These are phyloP conservation scores for Megaceryle torquata DNA, from an alignment of 2,113 vertebrate species.

Conservation along the genomic window DNA sequence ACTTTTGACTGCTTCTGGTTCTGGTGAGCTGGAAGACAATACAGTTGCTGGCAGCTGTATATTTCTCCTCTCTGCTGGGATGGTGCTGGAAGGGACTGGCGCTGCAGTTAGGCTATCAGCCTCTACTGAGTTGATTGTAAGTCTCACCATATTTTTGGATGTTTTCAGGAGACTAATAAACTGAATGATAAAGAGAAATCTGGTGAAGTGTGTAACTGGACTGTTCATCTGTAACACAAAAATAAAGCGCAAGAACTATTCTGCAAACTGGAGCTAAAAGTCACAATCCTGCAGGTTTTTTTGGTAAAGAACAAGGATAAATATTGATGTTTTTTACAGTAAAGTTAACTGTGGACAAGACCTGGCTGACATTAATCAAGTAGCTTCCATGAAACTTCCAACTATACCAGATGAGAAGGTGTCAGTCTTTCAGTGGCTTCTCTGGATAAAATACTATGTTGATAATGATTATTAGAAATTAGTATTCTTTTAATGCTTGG, in stretches of 20 bases:
- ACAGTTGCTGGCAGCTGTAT: constrained; percentile 18
- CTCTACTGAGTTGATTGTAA: constrained; percentile 77
- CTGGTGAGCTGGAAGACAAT: constrained; percentile 54
- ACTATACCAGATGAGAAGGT: not conserved
- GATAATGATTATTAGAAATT: not conserved
- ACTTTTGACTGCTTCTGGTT: constrained; percentile 80
- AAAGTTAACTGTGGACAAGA: not conserved
- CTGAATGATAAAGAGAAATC: constrained; percentile 57
- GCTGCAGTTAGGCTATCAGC: constrained; percentile 17
- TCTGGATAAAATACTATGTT: not conserved
- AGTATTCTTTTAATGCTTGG: not conserved
- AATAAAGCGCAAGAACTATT: not conserved
- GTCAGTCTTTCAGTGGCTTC: not conserved
- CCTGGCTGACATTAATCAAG: not conserved
- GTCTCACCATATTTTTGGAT: constrained; percentile 74
- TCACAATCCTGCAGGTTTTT: not conserved
- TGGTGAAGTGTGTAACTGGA: not conserved
- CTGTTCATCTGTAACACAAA: not conserved
- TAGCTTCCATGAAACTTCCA: not conserved
- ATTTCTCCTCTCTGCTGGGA: constrained; percentile 50
- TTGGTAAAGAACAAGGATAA: not conserved
- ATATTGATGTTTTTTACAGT: not conserved
- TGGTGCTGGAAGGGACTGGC: not conserved
- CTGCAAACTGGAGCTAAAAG: not conserved
- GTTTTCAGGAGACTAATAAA: constrained; percentile 82